A percentile compares a stretch with the other conserved stretches of the same genome.
Evolutionary conservation across 1,140 invertebrate species (phyloP).

Genomic region (Drosophila bocki): DNA sequence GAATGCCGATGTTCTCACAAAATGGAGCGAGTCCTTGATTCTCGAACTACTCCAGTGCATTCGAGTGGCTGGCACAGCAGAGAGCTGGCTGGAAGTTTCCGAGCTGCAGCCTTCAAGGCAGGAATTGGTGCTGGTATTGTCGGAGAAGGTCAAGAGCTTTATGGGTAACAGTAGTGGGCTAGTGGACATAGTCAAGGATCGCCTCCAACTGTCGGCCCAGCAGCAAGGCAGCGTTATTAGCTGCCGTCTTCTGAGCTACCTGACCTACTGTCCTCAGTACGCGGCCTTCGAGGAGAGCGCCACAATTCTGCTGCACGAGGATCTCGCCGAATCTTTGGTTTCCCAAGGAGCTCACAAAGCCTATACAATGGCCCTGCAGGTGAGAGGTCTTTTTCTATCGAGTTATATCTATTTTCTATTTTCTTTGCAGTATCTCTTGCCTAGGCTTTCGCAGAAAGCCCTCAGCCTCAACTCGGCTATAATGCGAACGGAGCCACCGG

Average conservation of each 20-base stretch:
- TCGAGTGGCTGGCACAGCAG: constrained; percentile 50
- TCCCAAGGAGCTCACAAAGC: constrained; percentile 53
- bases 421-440: constrained; percentile 59
- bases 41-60: constrained; percentile 57
- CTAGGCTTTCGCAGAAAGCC: constrained; percentile 56
- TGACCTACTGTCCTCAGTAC: constrained; percentile 58
- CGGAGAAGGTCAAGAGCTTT: constrained; percentile 61
- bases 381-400: constrained; percentile 1
- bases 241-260: constrained; percentile 55
- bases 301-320: constrained; percentile 68
- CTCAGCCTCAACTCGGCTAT: constrained; percentile 54
- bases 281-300: constrained; percentile 73
- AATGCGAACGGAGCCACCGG: constrained; percentile 62
- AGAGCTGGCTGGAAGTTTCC: constrained; percentile 55
- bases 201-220: constrained; percentile 32
- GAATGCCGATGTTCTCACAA: constrained; percentile 74
- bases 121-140: constrained; percentile 53
- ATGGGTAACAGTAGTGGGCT: constrained; percentile 62
- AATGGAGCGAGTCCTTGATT: constrained; percentile 68
- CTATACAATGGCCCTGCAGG: constrained; percentile 72
- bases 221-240: constrained; percentile 50
- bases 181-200: constrained; percentile 61
- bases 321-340: constrained; percentile 61
- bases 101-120: constrained; percentile 13
- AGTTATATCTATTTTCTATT: too few relatives aligned